Conservation (phyloP, 2,797 vertebrate genomes). For the Bufotes viridis region DNA sequence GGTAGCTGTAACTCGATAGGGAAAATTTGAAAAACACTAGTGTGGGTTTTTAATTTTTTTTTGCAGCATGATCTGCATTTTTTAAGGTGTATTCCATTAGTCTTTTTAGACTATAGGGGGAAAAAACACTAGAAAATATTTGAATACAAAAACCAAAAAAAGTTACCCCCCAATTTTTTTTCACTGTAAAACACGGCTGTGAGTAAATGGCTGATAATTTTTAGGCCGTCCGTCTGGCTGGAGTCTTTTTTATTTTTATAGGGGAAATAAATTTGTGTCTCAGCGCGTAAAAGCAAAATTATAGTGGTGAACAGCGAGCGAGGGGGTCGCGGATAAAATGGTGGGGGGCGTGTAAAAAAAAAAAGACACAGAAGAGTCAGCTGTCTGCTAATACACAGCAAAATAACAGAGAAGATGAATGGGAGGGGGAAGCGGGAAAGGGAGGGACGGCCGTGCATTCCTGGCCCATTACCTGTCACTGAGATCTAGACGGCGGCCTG, state of each 20-base stretch:
- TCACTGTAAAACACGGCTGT: neutral
- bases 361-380: neutral
- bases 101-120: too few species aligned
- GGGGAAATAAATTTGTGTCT: neutral
- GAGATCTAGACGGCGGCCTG: neutral
- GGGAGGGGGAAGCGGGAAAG: slow-evolving; percentile 8
- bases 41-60: too few species aligned
- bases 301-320: neutral
- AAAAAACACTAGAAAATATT: too few species aligned
- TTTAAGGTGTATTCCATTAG: too few species aligned
- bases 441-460: slow-evolving; percentile 36
- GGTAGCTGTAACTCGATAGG: too few species aligned
- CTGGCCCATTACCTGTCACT: slow-evolving; percentile 39
- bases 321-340: neutral
- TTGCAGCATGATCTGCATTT: too few species aligned
- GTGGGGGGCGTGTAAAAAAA: neutral
- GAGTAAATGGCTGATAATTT: neutral
- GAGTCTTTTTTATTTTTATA: neutral
- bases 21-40: too few species aligned
- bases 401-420: neutral
- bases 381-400: too few species aligned
- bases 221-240: neutral
- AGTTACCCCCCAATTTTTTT: too few species aligned
- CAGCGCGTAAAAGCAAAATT: too few species aligned
- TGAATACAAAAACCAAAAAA: too few species aligned